These are phyloP conservation scores for Chaetophractus vellerosus DNA, from an alignment of 2,797 vertebrate genomes.

Conservation along the genomic window DNA sequence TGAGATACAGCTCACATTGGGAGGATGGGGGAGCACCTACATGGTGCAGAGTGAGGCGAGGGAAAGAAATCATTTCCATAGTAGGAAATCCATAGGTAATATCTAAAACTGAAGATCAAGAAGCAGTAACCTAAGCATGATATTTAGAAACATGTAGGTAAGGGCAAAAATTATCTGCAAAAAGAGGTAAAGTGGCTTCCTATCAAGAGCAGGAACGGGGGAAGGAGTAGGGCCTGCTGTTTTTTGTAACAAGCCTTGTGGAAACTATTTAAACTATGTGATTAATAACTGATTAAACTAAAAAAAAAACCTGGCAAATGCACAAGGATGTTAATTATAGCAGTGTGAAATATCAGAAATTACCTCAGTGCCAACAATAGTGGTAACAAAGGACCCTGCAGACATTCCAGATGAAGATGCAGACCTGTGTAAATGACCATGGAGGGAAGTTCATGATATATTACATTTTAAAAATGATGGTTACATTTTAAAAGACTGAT, in stretches of 20 bases:
- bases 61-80: neutral
- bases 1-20: fast-evolving
- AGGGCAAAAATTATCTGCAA: neutral
- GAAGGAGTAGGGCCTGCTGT: neutral
- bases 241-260: neutral
- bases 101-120: neutral
- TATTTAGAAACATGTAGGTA: neutral
- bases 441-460: neutral
- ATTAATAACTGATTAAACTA: neutral
- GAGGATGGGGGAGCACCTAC: neutral
- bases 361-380: neutral
- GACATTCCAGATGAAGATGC: neutral
- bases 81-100: neutral
- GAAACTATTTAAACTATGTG: conserved; percentile 20
- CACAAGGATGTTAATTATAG: neutral
- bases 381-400: neutral
- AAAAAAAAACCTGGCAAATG: neutral
- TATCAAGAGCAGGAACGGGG: neutral
- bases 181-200: neutral
- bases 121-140: neutral
- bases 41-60: neutral
- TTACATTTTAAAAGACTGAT: neutral
- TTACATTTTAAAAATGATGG: too few relatives aligned
- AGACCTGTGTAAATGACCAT: neutral
- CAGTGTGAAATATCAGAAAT: neutral